Conservation (phyloP, 2,888 invertebrate genomes). For the Dolomedes plantarius region DNA sequence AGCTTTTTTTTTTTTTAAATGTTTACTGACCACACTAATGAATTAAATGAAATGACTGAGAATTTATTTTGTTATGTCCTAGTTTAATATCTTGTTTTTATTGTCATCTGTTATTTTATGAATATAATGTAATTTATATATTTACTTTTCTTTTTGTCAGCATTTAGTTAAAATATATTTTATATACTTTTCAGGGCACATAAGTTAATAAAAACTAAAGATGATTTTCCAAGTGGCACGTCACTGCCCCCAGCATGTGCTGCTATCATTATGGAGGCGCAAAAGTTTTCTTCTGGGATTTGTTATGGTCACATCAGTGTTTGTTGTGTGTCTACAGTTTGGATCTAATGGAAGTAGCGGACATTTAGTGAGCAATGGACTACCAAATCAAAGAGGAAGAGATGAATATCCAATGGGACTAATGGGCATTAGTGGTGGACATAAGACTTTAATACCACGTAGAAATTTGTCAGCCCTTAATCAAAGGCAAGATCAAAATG, state of each 20-base stretch:
- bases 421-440: slow-evolving; percentile 42
- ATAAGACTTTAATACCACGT: slow-evolving; percentile 66
- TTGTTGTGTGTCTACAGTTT: slow-evolving; percentile 72
- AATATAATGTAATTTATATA: no score
- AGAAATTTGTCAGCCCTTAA: slow-evolving; percentile 72
- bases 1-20: no score
- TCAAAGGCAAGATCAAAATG: slow-evolving; percentile 52
- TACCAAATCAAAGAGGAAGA: slow-evolving; percentile 19
- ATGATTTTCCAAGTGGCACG: slow-evolving; percentile 67
- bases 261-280: slow-evolving; percentile 69
- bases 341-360: slow-evolving; percentile 48
- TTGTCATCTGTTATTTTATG: no score
- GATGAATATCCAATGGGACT: slow-evolving; percentile 54
- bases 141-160: no score
- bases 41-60: no score
- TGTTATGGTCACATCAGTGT: slow-evolving; percentile 65
- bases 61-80: no score
- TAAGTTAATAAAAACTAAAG: background rate
- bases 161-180: no score
- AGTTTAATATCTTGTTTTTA: no score
- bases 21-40: no score
- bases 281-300: slow-evolving; percentile 71
- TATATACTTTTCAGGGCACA: slow-evolving; percentile 22
- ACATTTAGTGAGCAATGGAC: slow-evolving; percentile 45
- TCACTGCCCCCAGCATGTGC: slow-evolving; percentile 67